These are phyloP conservation scores for Coptodon rendalli DNA, from an alignment of 2,113 vertebrate genomes.

Conservation along the genomic window DNA sequence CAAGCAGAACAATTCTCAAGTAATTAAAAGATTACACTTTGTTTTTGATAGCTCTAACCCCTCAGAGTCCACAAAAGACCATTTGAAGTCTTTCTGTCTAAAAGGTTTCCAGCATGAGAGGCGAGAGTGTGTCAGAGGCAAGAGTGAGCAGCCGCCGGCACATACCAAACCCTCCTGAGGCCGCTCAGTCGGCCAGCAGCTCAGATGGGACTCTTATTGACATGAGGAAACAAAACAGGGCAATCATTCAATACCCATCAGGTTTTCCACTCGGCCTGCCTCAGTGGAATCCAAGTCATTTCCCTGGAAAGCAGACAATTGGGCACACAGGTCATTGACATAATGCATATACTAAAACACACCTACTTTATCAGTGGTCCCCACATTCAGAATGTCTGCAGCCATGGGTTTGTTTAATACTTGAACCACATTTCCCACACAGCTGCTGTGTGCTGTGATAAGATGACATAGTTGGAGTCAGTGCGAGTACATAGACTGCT, in stretches of 20 bases:
- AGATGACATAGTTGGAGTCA: not conserved
- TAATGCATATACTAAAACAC: not conserved
- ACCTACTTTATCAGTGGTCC: constrained; percentile 39
- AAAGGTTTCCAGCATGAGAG: not conserved
- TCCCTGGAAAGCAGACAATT: constrained; percentile 44
- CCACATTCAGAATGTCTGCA: not conserved
- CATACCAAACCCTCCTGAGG: constrained; percentile 18
- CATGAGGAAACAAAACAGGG: not conserved
- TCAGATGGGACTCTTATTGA: constrained; percentile 3
- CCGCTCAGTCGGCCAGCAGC: not conserved
- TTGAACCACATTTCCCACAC: not conserved
- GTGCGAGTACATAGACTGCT: not conserved
- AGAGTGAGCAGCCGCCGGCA: not conserved
- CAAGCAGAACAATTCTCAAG: not conserved
- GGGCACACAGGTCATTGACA: not conserved
- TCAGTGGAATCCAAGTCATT: not conserved
- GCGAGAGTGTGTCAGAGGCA: constrained; percentile 38
- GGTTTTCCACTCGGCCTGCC: constrained; percentile 43
- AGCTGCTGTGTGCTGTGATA: not conserved
- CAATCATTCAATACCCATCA: constrained; percentile 10
- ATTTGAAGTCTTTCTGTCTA: not conserved
- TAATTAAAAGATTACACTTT: not conserved
- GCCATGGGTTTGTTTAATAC: constrained; percentile 42
- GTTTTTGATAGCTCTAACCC: not conserved
- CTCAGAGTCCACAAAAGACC: not conserved